Base-by-base conservation (phyloP, 2,113 vertebrate species). In the Ascaphus truei region DNA sequence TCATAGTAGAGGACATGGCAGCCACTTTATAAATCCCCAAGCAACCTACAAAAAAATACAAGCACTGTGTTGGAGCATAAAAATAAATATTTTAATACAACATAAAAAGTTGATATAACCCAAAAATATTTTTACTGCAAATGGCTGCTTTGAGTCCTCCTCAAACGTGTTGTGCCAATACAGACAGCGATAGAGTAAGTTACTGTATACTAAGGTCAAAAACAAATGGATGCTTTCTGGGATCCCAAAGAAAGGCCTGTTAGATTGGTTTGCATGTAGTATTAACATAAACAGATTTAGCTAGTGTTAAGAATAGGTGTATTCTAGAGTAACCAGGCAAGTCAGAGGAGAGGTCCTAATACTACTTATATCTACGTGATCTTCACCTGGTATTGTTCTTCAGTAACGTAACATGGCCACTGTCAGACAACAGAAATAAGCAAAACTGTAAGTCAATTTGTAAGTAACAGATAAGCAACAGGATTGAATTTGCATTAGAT, bases 331-430 rank as follows among this genome's bases (percentile, higher is more conserved):
- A 75, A 63, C 62, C 72, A 84, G 71, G 68, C 84, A 86, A 84
- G 80, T 74, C 77, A 82, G 63, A 63, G 33, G 61, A 79, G 85
- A 87, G 71, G 68, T 82, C 81, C 86, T 91, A 88, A 48, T 69
- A 75, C 81, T 81, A 86, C 2, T 36, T 36, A 37, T 39, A 61
- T 23, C 67, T 71, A 71, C 22, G 50, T 30, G n/a, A 71, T 78
- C 76, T 66, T 92, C 92, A 95, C 93, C 92, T 95, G 88, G 83
- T 84, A 75, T 84, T 88, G 83, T 82, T 92, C 92, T 88, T 94
- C 92, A 92, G 81, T 79, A 88, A 81, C 80, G 86, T 86, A 80
- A 91, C 87, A 81, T 90, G 92, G 81, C 80, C 81, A 83, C 93
- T 94, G 91, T 92, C 15, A 83, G 56, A 88, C 75, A 53, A 74